phyloP scores from a whole-genome alignment of 2,113 vertebrate species.

The Notarius quadriscutis region DNA sequence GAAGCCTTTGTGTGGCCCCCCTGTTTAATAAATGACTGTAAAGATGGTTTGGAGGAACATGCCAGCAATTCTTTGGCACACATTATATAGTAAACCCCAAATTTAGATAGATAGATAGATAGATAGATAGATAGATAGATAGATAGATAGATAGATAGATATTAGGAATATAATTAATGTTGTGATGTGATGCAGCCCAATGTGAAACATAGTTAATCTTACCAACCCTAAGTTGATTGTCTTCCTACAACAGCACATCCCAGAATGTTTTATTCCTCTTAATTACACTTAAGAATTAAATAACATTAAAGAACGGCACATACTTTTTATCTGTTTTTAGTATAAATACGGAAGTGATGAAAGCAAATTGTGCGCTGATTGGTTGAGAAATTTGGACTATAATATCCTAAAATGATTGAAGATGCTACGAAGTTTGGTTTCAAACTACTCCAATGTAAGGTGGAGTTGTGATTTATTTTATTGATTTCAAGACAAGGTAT shows the following conservation, averaged over 20 bases:
- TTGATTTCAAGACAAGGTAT: no score
- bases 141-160: no score
- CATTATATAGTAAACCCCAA: background rate
- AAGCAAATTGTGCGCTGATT: no score
- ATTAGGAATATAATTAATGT: background rate
- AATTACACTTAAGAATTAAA: background rate
- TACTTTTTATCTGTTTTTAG: no score
- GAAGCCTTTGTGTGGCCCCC: constrained; percentile 11
- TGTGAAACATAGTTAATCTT: background rate
- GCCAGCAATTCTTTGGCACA: constrained; percentile 15
- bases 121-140: no score
- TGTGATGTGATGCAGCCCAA: background rate
- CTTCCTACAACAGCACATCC: background rate
- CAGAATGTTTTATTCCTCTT: background rate
- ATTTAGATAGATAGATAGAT: background rate
- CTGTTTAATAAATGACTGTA: constrained; percentile 12
- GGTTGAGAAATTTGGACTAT: no score
- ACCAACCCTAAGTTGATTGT: background rate
- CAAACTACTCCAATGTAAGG: no score
- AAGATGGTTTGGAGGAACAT: background rate
- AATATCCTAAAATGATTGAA: no score
- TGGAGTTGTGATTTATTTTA: no score
- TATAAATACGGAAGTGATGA: no score
- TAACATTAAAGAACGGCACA: background rate
- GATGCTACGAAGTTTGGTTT: no score